A percentile compares a stretch with the other conserved stretches of the same genome.
phyloP scores from a whole-genome alignment of 1,140 invertebrate genomes.

The Camponotus vicinus region DNA sequence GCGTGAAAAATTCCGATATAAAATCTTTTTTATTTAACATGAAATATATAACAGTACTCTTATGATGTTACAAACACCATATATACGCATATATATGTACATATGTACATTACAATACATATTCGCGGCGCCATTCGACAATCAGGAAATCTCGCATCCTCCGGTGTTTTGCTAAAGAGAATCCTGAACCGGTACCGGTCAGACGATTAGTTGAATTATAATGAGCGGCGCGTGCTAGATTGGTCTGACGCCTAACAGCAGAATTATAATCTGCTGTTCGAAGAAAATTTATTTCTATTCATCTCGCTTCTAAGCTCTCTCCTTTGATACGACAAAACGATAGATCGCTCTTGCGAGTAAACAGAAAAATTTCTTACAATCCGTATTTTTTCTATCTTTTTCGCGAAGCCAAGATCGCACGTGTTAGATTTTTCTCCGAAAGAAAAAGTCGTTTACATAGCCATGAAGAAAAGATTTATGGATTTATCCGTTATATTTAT shows the following conservation, averaged over 20 bases:
- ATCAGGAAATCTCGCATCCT: constrained; percentile 66
- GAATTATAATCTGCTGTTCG: not conserved
- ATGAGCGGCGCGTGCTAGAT: constrained; percentile 52
- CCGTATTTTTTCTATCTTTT: not conserved
- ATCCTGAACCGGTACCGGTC: constrained; percentile 25
- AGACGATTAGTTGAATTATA: constrained; percentile 55
- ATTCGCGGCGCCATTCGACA: constrained; percentile 28
- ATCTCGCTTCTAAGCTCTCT: not conserved
- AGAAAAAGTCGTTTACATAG: not conserved
- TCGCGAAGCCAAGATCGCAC: not conserved
- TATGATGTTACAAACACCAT: not conserved
- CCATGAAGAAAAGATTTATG: not conserved
- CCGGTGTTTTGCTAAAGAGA: constrained; percentile 10
- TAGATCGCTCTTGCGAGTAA: not conserved
- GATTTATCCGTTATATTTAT: not conserved
- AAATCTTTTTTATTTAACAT: constrained; percentile 20
- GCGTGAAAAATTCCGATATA: constrained; percentile 50
- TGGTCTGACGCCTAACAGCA: not conserved
- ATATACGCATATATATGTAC: not conserved
- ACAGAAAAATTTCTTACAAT: not conserved
- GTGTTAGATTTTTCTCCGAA: not conserved
- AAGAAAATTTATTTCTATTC: constrained; percentile 17
- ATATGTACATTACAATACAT: not conserved
- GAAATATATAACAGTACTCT: constrained; percentile 37
- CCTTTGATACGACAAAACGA: not conserved